phyloP scores from a whole-genome alignment of 2,113 vertebrate genomes.

The Apodemus sylvaticus region DNA sequence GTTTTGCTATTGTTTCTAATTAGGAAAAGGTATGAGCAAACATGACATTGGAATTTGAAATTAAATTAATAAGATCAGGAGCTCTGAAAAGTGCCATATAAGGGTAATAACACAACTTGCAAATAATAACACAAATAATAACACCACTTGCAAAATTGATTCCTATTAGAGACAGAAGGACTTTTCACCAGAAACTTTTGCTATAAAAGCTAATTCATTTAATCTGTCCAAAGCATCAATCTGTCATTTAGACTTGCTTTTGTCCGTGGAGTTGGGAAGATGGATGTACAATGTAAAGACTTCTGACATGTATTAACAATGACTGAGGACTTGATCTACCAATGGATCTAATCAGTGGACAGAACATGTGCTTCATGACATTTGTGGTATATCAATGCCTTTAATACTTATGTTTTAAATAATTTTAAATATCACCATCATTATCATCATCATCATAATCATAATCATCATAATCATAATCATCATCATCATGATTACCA shows the following conservation, averaged over 20 bases:
- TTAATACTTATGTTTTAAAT: not conserved
- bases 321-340: not conserved
- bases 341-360: too few relatives aligned
- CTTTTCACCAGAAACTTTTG: not conserved
- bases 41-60: not conserved
- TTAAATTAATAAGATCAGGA: constrained; percentile 10
- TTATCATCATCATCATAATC: rapidly evolving
- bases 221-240: not conserved
- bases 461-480: not conserved
- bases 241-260: not conserved
- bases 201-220: not conserved
- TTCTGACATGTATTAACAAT: not conserved
- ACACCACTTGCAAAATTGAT: not conserved
- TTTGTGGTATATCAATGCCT: not conserved
- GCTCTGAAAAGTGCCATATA: not conserved
- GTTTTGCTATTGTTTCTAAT: not conserved
- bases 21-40: not conserved
- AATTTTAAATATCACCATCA: not conserved
- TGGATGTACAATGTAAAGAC: not conserved
- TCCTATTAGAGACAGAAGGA: not conserved
- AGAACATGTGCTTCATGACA: not conserved
- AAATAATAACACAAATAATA: too few relatives aligned
- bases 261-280: not conserved
- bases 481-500: not conserved
- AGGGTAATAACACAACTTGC: not conserved